Conservation (phyloP, 2,888 invertebrate species). For the Anticlea derivata region DNA sequence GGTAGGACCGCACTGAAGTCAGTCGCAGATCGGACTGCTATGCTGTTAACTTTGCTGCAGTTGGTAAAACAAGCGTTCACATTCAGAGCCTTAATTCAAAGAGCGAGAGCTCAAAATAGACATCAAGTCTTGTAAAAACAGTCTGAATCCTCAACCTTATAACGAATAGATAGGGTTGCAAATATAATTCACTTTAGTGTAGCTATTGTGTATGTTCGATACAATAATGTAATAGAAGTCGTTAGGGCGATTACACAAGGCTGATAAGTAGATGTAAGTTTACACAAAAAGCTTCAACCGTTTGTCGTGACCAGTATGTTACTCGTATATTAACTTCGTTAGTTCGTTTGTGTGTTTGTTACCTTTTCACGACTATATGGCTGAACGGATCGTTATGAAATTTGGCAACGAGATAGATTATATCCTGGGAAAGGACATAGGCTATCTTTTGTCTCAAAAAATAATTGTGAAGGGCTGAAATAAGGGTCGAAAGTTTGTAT, state of each 20-base stretch:
- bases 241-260: conserved; percentile 22
- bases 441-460: too few relatives aligned
- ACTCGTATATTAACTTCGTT: too few relatives aligned
- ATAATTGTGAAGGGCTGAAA: too few relatives aligned
- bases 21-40: not conserved
- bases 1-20: conserved; percentile 19
- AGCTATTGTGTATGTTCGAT: conserved; percentile 9
- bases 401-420: too few relatives aligned
- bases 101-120: not conserved
- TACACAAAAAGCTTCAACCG: conserved; percentile 1
- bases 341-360: too few relatives aligned
- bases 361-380: too few relatives aligned
- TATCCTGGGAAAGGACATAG: too few relatives aligned
- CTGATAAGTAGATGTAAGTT: not conserved
- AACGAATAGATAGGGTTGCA: not conserved
- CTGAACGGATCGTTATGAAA: too few relatives aligned
- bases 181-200: not conserved
- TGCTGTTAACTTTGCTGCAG: not conserved
- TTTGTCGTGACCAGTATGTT: too few relatives aligned
- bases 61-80: not conserved
- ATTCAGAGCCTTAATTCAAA: conserved; percentile 1
- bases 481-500: too few relatives aligned
- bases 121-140: not conserved
- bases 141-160: not conserved
- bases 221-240: conserved; percentile 20